Percentiles rank a stretch among this genome's conserved stretches.
Conservation (phyloP, 2,797 vertebrate genomes). For the Pristis pectinata region DNA sequence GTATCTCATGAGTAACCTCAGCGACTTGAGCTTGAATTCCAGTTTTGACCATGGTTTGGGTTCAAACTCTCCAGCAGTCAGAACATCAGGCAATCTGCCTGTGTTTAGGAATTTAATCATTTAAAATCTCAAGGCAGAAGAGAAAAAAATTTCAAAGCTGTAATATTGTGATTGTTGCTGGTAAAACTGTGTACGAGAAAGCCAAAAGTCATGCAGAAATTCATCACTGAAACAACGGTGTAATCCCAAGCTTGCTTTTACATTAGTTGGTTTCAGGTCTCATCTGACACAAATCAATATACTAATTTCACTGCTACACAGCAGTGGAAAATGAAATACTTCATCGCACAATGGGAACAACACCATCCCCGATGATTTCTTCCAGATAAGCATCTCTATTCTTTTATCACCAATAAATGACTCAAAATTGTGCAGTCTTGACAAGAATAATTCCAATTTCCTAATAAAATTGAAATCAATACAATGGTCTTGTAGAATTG, state of each 20-base stretch:
- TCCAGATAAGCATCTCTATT: slow-evolving; percentile 42
- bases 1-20: no score
- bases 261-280: neutral
- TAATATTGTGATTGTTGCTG: neutral
- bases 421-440: slow-evolving; percentile 42
- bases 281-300: slow-evolving; percentile 22
- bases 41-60: neutral
- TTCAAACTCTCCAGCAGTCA: neutral
- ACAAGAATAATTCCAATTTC: slow-evolving; percentile 52
- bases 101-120: neutral
- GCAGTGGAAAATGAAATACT: slow-evolving; percentile 49
- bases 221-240: neutral
- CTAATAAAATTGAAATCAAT: slow-evolving; percentile 46
- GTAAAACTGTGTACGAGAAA: neutral
- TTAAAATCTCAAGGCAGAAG: neutral
- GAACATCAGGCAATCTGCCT: neutral
- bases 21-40: neutral
- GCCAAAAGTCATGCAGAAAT: neutral
- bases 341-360: slow-evolving; percentile 48
- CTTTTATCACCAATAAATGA: slow-evolving; percentile 42
- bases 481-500: slow-evolving; percentile 42
- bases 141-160: neutral
- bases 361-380: slow-evolving; percentile 48
- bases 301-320: neutral
- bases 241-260: neutral